Evolutionary conservation across 2,797 vertebrate genomes (phyloP).

Genomic region (Thripadectes ignobilis): DNA sequence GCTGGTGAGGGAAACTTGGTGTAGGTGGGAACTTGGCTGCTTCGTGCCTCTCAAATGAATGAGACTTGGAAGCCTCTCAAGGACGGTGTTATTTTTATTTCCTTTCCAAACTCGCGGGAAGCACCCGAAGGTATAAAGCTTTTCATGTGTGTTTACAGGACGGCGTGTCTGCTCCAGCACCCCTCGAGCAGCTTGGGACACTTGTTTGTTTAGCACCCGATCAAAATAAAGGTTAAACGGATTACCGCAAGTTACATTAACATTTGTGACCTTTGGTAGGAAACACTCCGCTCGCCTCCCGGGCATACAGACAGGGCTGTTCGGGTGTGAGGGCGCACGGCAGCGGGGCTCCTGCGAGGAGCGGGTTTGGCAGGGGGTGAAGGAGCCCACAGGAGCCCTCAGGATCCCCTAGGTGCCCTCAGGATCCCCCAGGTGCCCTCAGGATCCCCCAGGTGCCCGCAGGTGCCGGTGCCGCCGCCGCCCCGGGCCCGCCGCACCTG

Average conservation of each 20-base stretch:
- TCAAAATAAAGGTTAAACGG: background rate
- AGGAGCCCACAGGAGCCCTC: no score
- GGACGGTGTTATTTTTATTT: background rate
- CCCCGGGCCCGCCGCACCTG: background rate
- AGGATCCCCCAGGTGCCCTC: no score
- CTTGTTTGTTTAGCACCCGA: background rate
- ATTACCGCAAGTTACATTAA: background rate
- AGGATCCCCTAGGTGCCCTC: no score
- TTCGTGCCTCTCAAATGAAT: background rate
- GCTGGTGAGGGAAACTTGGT: background rate
- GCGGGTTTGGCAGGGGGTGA: accelerated
- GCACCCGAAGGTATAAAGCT: background rate
- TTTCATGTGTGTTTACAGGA: background rate
- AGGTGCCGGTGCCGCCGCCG: background rate
- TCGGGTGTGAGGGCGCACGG: accelerated
- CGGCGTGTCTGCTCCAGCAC: background rate
- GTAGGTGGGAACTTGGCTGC: conserved; percentile 41
- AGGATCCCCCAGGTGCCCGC: no score
- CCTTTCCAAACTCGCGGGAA: background rate
- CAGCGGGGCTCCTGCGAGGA: accelerated
- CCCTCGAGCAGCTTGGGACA: background rate
- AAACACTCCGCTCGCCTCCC: background rate
- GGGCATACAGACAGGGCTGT: accelerated
- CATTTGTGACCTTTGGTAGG: background rate
- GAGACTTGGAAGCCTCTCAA: conserved; percentile 19